Conservation (phyloP, 2,888 invertebrate genomes). For the Drosophila hawaiiensis region DNA sequence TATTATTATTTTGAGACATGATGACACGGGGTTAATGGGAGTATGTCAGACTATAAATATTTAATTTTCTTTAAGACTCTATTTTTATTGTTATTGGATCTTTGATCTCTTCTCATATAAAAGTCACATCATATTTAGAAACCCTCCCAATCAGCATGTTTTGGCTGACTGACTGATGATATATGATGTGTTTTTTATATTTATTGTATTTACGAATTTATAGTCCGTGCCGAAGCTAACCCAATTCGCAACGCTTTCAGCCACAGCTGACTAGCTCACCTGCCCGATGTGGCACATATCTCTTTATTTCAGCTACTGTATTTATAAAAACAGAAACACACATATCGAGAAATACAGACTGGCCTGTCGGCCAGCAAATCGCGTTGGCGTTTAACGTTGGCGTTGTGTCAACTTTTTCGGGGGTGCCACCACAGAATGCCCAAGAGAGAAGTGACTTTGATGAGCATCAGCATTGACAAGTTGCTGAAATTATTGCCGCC, state of each 20-base stretch:
- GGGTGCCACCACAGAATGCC: conserved; percentile 22
- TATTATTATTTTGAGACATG: background rate
- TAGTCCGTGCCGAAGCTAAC: conserved; percentile 54
- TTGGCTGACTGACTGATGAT: conserved; percentile 21
- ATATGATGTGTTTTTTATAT: conserved; percentile 27
- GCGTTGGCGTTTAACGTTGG: conserved; percentile 40
- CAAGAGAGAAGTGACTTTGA: conserved; percentile 67
- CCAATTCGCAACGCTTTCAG: conserved; percentile 51
- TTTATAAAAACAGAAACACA: conserved; percentile 77
- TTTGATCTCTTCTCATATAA: conserved; percentile 6
- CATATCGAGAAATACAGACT: conserved; percentile 38
- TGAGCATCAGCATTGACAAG: conserved; percentile 77
- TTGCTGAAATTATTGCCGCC: conserved; percentile 76
- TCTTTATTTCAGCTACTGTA: conserved; percentile 66
- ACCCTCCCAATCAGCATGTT: background rate
- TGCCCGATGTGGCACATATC: conserved; percentile 55
- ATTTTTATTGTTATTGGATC: background rate
- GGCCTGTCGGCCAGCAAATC: conserved; percentile 46
- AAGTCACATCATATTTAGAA: background rate
- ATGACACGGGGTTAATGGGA: background rate
- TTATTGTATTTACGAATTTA: conserved; percentile 46
- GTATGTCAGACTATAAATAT: background rate
- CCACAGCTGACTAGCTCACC: conserved; percentile 58
- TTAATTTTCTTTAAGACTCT: background rate
- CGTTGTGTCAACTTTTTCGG: conserved; percentile 70